A percentile compares a stretch with the other conserved stretches of the same genome.
Conservation (phyloP, 2,888 invertebrate species). For the Heliconius ismenius region DNA sequence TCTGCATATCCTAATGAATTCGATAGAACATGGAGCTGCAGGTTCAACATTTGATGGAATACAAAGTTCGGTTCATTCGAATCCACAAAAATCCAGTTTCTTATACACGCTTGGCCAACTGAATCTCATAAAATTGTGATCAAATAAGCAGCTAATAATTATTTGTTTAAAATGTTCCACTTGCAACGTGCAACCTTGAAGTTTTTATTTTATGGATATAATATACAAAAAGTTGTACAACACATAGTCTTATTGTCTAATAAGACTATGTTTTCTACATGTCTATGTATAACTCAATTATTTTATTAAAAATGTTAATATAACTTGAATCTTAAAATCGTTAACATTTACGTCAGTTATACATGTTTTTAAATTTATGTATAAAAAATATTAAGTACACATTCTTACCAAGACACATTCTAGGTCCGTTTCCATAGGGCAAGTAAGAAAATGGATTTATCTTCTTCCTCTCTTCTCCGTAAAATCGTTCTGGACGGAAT, state of each 20-base stretch:
- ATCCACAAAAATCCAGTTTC: no score
- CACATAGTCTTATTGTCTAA: background rate
- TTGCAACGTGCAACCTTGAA: background rate
- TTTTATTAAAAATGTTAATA: background rate
- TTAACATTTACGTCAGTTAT: background rate
- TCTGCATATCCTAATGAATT: background rate
- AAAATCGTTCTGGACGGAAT: conserved; percentile 62
- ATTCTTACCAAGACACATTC: conserved; percentile 15
- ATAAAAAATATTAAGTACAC: background rate
- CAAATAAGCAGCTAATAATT: background rate
- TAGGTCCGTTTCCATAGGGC: conserved; percentile 68
- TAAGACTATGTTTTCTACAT: no score
- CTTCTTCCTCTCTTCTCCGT: conserved; percentile 52
- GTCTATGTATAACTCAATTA: background rate
- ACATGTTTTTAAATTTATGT: background rate
- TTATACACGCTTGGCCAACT: no score
- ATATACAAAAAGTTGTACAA: background rate
- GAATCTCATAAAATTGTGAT: background rate
- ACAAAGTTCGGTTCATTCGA: background rate
- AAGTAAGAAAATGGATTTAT: conserved; percentile 61
- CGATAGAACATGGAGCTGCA: no score
- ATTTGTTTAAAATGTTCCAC: background rate
- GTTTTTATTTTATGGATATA: background rate
- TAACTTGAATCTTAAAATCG: background rate
- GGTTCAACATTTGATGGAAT: background rate